Evolutionary conservation across 1,140 invertebrate species (phyloP).

Genomic region (Vanessa atalanta): DNA sequence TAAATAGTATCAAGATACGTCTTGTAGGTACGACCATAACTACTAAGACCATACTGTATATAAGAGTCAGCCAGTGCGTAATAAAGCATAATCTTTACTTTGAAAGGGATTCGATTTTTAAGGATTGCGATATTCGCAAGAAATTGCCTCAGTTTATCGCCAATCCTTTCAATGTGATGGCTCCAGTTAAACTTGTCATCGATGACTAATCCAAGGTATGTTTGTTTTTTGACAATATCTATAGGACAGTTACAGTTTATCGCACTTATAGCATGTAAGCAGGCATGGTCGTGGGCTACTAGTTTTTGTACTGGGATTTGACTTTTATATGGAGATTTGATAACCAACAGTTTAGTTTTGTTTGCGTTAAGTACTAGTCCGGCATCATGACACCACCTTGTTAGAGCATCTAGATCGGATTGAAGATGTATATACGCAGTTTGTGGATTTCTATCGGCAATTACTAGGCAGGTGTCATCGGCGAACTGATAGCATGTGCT

Average conservation of each 20-base stretch:
- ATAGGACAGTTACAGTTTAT: too few relatives aligned
- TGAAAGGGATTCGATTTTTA: too few relatives aligned
- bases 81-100: too few relatives aligned
- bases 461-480: too few relatives aligned
- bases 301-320: neutral
- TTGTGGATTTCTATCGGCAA: too few relatives aligned
- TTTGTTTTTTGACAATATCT: too few relatives aligned
- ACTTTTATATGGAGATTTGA: neutral
- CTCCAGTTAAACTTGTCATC: too few relatives aligned
- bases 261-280: neutral
- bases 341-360: neutral
- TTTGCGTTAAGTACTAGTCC: neutral
- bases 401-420: slow-evolving; percentile 1
- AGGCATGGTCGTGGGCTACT: neutral
- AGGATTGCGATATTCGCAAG: too few relatives aligned
- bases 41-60: neutral
- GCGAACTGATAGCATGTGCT: too few relatives aligned
- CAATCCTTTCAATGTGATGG: too few relatives aligned
- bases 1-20: neutral
- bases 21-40: neutral
- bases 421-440: neutral
- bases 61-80: neutral
- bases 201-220: too few relatives aligned
- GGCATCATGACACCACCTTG: neutral
- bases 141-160: too few relatives aligned